Evolutionary conservation across 2,113 vertebrate genomes (phyloP).

Genomic region (Pangasianodon gigas): DNA sequence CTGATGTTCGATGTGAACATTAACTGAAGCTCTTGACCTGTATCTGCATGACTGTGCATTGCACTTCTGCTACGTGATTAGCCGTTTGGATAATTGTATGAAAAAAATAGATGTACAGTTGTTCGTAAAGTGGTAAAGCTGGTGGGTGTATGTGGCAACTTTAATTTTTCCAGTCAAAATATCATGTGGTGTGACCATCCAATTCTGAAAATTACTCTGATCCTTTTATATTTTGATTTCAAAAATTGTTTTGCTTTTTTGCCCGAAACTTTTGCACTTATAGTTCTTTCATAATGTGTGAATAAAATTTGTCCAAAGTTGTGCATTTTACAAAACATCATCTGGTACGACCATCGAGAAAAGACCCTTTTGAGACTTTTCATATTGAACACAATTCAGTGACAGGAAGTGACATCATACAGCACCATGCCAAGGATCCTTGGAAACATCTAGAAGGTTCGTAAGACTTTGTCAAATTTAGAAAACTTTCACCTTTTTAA

Average conservation of each 20-base stretch:
- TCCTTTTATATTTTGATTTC: background rate
- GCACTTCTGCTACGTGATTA: background rate
- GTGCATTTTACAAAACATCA: slow-evolving; percentile 10
- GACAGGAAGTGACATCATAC: background rate
- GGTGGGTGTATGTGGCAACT: background rate
- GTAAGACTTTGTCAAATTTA: slow-evolving; percentile 11
- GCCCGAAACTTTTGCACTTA: background rate
- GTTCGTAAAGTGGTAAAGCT: background rate
- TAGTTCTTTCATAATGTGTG: background rate
- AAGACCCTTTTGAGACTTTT: background rate
- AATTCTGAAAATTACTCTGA: background rate
- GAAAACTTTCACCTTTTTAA: background rate
- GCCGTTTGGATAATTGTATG: background rate
- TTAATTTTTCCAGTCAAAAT: background rate
- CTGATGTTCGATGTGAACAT: background rate
- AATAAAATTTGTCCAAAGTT: background rate
- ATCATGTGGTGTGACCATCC: background rate
- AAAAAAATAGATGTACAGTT: background rate
- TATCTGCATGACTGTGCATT: background rate
- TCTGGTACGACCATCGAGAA: slow-evolving; percentile 15
- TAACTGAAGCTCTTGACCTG: background rate
- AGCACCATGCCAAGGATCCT: background rate
- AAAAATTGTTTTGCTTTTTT: background rate
- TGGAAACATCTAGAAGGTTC: slow-evolving; percentile 18
- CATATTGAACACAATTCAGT: background rate